Evolutionary conservation across 2,113 vertebrate genomes (phyloP).

Genomic region (Okapia johnstoni): DNA sequence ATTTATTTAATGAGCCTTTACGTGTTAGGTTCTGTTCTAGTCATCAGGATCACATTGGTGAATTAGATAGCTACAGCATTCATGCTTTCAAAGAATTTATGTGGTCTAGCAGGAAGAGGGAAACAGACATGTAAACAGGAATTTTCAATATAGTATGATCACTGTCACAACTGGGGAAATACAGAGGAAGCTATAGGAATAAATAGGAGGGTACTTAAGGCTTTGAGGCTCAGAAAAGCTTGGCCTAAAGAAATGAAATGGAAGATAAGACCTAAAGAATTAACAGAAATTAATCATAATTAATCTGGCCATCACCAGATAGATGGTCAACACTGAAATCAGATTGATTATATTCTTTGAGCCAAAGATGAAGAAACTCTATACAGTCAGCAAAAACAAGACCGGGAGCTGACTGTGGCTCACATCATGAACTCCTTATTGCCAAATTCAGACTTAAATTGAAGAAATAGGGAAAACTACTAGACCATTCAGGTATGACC

Average conservation of each 20-base stretch:
- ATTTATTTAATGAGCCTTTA: background rate
- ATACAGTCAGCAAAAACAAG: background rate
- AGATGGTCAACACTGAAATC: background rate
- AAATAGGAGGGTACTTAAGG: background rate
- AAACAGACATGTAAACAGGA: background rate
- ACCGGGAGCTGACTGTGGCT: background rate
- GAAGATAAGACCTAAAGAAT: background rate
- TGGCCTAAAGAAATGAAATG: background rate
- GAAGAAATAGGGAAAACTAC: background rate
- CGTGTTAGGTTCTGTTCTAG: conserved; percentile 3
- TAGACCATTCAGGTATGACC: background rate
- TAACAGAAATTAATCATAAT: background rate
- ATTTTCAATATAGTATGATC: background rate
- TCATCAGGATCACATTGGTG: background rate
- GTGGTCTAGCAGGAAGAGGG: background rate
- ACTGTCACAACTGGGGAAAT: background rate
- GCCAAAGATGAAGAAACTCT: background rate
- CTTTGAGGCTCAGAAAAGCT: background rate
- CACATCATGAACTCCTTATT: background rate
- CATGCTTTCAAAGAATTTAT: background rate
- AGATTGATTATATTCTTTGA: background rate
- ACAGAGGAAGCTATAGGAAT: background rate
- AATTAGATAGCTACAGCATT: conserved; percentile 5
- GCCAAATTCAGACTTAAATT: background rate
- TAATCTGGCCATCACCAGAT: background rate